Conservation (phyloP, 2,888 invertebrate genomes). For the Crossocerus cetratus region DNA sequence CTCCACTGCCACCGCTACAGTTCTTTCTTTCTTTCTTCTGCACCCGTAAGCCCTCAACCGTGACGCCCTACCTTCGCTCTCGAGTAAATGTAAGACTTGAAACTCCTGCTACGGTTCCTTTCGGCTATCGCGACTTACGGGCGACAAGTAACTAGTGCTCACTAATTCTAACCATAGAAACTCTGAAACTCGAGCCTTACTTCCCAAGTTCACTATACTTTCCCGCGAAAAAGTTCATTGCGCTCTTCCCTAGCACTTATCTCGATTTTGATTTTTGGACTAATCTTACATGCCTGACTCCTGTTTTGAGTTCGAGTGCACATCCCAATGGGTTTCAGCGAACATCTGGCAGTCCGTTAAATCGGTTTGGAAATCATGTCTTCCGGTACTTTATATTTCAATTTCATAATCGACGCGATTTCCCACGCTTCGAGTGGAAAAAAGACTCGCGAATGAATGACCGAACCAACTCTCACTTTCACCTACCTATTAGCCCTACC, state of each 20-base stretch:
- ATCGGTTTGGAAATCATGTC: neutral
- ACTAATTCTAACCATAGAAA: too few species aligned
- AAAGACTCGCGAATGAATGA: neutral
- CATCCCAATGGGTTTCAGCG: neutral
- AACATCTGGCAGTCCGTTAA: neutral
- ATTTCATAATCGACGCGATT: neutral
- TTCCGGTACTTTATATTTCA: neutral
- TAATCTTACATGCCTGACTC: neutral
- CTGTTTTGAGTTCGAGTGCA: neutral
- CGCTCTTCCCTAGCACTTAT: neutral
- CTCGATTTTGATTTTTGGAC: neutral
- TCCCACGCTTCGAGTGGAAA: neutral
- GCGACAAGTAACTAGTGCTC: conserved; percentile 41
- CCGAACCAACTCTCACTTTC: conserved; percentile 38
- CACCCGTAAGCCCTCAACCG: conserved; percentile 69
- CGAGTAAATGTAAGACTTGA: conserved; percentile 60
- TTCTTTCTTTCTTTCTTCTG: conserved; percentile 61
- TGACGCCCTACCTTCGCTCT: conserved; percentile 75
- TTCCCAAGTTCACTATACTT: neutral
- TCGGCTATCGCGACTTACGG: conserved; percentile 44
- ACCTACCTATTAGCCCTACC: conserved; percentile 4
- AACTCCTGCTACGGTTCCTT: conserved; percentile 38
- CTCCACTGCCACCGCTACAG: conserved; percentile 44
- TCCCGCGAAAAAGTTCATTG: too few species aligned
- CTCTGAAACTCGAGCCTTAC: neutral